A percentile compares a stretch with the other conserved stretches of the same genome.
These are phyloP conservation scores for Caenorhabditis japonica DNA, from an alignment of 2,888 invertebrate genomes.

Conservation along the genomic window DNA sequence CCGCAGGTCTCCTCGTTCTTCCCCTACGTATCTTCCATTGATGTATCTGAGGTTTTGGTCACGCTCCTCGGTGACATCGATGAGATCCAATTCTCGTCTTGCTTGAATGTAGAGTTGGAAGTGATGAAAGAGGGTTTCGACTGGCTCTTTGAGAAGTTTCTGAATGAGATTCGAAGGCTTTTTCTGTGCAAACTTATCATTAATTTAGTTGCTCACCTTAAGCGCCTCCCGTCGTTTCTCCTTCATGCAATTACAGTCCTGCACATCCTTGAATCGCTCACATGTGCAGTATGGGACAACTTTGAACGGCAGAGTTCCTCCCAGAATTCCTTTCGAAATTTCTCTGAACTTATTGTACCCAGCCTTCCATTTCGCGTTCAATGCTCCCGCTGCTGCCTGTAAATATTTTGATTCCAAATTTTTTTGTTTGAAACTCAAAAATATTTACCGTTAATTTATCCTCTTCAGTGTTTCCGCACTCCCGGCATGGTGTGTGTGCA, in stretches of 20 bases:
- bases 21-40: too few relatives aligned
- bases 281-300: constrained; percentile 3
- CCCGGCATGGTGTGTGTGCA: background rate
- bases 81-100: too few relatives aligned
- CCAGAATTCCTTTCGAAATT: background rate
- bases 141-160: too few relatives aligned
- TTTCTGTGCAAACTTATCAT: too few relatives aligned
- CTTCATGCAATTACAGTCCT: background rate
- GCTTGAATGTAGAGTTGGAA: too few relatives aligned
- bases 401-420: background rate
- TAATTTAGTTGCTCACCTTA: background rate
- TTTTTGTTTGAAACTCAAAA: too few relatives aligned
- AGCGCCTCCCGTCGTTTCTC: background rate
- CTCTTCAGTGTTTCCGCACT: background rate
- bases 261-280: background rate
- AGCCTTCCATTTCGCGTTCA: background rate
- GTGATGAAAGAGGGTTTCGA: too few relatives aligned
- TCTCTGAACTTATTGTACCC: background rate
- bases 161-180: background rate
- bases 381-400: background rate
- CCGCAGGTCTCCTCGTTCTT: background rate
- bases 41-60: too few relatives aligned
- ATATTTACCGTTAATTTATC: background rate
- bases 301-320: background rate
- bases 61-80: too few relatives aligned